Conservation (phyloP, 1,140 invertebrate species). For the Bombus soroeensis region DNA sequence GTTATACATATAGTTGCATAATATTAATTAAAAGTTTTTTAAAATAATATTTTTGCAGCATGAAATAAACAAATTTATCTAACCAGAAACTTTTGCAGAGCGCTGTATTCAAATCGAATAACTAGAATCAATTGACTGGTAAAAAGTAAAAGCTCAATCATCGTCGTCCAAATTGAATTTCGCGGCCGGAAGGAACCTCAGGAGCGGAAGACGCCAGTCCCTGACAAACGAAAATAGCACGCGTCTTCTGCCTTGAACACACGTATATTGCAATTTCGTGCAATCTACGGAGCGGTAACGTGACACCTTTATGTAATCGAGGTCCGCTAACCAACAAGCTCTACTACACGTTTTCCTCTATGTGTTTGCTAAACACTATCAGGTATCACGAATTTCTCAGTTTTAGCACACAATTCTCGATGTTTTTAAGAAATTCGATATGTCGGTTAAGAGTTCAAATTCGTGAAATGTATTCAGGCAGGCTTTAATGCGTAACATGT, state of each 20-base stretch:
- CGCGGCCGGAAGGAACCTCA: background rate
- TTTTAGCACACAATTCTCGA: background rate
- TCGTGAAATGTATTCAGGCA: background rate
- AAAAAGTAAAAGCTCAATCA: background rate
- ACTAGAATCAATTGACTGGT: background rate
- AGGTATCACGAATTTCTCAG: background rate
- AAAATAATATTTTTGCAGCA: no score
- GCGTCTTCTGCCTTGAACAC: conserved; percentile 17
- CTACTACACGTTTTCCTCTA: background rate
- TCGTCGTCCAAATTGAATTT: background rate
- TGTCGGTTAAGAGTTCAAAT: no score
- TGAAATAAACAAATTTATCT: background rate
- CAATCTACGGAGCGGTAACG: conserved; percentile 60
- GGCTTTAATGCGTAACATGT: background rate
- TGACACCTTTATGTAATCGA: conserved; percentile 69
- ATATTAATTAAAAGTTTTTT: no score
- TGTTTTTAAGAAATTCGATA: background rate
- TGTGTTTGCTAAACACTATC: background rate
- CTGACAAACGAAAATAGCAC: conserved; percentile 48
- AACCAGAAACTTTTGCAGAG: background rate
- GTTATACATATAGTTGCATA: no score
- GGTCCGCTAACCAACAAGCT: conserved; percentile 23
- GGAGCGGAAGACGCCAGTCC: conserved; percentile 8
- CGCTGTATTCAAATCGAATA: background rate
- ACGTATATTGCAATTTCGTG: conserved; percentile 45